Base-by-base conservation (phyloP, 2,113 vertebrate species). In the Pheucticus melanocephalus region DNA sequence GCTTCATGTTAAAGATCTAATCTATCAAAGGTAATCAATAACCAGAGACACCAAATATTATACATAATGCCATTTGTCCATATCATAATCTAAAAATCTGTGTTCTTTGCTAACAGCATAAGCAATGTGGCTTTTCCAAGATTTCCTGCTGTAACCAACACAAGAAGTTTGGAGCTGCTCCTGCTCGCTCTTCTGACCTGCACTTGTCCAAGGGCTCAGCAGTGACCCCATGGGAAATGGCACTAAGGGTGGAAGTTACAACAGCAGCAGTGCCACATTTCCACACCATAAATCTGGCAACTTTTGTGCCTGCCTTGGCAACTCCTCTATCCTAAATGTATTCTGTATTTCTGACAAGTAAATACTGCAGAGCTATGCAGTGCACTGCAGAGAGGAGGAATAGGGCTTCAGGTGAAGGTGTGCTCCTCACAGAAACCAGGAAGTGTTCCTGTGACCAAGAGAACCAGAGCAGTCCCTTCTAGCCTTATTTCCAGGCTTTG, bases 231-330 rank as follows among this genome's bases (percentile, higher is more conserved):
- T 12, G 31, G 39, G 33, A 88, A 92, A 70, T 3, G 3, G 9
- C n/a, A 80, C 14, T 33, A 54, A 61, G 27, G 14, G 15, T 4
- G 2, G 6, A 28, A 76, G 21, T 19, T 45, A 40, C 15, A 82
- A 53, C 15, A 64, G 42, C 44, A n/a, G 35, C 0, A 0, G 6
- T 33, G 28, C 30, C 25, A 59, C 4, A 0, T 68, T 66, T 77
- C 45, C 53, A 68, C 14, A 10, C 5, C n/a, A 16, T 20, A 44
- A 90, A 57, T 61, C 51, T 50, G 30, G 7, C 4, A 79, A 39
- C 39, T 39, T 39, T 39, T 39, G 39, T 39, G 39, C 14, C 48
- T 47, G 44, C 27, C 48, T 47, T 42, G n/a, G 72, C 9, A 79
- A 9, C 12, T 31, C 42, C 42, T 88, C 35, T n/a, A 5, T 13